A percentile compares a stretch with the other conserved stretches of the same genome.
These are phyloP conservation scores for Melanargia galathea DNA, from an alignment of 2,888 invertebrate genomes.

Conservation along the genomic window DNA sequence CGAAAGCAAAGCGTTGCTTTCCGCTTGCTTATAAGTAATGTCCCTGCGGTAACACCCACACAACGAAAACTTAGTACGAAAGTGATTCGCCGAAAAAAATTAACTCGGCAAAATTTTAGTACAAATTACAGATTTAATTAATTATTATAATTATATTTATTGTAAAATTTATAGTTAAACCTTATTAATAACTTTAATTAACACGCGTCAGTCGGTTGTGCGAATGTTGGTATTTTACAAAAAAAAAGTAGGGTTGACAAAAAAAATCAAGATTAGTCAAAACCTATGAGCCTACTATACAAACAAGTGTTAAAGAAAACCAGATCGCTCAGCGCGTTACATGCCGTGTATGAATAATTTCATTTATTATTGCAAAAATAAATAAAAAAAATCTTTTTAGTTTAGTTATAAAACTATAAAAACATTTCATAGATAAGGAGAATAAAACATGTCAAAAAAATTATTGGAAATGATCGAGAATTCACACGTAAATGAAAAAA, in stretches of 20 bases:
- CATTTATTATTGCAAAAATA: no score
- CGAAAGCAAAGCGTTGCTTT: neutral
- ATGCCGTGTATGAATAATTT: constrained; percentile 53
- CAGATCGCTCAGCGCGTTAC: constrained; percentile 72
- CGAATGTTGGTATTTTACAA: constrained; percentile 38
- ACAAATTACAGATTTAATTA: no score
- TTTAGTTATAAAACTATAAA: no score
- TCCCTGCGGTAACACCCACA: constrained; percentile 8
- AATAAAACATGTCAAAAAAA: no score
- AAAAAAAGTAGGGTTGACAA: constrained; percentile 33
- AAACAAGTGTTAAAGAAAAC: constrained; percentile 80
- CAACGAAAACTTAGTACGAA: neutral
- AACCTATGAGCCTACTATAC: constrained; percentile 69
- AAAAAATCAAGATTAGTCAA: constrained; percentile 67
- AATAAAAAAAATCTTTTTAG: no score
- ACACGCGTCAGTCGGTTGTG: constrained; percentile 34
- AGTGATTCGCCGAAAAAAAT: no score
- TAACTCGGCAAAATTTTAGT: no score
- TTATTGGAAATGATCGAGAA: no score
- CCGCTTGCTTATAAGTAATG: neutral
- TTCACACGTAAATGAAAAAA: no score
- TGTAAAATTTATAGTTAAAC: no score
- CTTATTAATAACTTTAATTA: neutral
- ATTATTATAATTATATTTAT: no score
- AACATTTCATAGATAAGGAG: no score